Conservation (phyloP, 1,140 invertebrate species). For the Anastrepha obliqua region DNA sequence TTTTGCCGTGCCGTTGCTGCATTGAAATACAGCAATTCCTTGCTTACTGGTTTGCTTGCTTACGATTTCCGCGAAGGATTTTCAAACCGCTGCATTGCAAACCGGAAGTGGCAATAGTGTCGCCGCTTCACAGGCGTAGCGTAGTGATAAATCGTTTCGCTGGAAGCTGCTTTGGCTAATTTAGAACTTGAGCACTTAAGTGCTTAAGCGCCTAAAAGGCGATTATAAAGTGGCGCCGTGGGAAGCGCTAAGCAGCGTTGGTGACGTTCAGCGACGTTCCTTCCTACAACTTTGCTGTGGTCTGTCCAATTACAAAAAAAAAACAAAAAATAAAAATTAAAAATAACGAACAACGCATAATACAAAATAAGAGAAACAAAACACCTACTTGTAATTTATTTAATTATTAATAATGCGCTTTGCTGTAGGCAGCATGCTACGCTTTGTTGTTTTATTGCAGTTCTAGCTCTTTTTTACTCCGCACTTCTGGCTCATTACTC, state of each 20-base stretch:
- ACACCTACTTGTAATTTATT: conserved; percentile 39
- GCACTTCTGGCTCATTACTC: background rate
- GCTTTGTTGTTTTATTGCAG: background rate
- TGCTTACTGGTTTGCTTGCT: background rate
- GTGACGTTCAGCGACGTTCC: background rate
- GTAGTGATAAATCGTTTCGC: conserved; percentile 8
- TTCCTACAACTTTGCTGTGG: background rate
- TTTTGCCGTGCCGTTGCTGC: conserved; percentile 8
- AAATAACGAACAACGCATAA: background rate
- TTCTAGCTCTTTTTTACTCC: background rate
- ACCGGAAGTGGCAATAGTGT: background rate
- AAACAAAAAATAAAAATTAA: background rate
- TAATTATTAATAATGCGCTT: conserved; percentile 11
- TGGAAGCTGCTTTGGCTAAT: conserved; percentile 42
- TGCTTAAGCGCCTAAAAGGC: conserved; percentile 47
- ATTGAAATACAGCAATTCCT: background rate
- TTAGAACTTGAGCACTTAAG: conserved; percentile 49
- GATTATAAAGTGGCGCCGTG: conserved; percentile 44
- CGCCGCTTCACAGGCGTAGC: background rate
- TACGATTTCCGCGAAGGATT: conserved; percentile 30
- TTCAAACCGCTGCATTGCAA: background rate
- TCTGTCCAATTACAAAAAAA: background rate
- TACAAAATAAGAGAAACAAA: background rate
- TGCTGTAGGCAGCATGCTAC: background rate
- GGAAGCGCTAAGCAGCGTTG: background rate